Evolutionary conservation across 2,113 vertebrate genomes (phyloP), one percentile per base, ranked within the genome.

Genomic region (Sebastes schlegelii): DNA sequence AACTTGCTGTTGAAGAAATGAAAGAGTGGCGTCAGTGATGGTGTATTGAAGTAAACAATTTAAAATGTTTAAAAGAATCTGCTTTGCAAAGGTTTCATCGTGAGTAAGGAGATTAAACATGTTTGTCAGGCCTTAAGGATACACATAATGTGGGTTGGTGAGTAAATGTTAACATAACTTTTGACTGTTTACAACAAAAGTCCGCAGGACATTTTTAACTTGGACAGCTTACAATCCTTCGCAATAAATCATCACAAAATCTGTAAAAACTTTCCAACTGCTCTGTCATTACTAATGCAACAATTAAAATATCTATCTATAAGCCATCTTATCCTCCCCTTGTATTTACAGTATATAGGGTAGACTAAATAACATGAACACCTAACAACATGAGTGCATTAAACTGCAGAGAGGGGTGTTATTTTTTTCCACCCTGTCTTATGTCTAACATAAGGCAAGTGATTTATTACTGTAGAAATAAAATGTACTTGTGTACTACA

Each of bases 1-100:
- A 95, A 80, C 94, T 95, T 95, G 42, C 95, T 96, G 86, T 87
- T 48, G 42, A 77, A 85, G n/a, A 58, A 46, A 87, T 46, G 14
- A 73, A 78, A 70, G 5, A 60, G 49, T 14, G 5, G 9, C 14
- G 14, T 61, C 9, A 84, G 17, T 12, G 14, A 19, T 5, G 42
- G 10, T 11, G n/a, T 16, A 23, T 21, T 21, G 6, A 12, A 34
- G 16, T 16, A 21, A 55, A 71, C 2, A 52, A 70, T 54, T 21
- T 16, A 6, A 65, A 62, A 62, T 40, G 14, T 64, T 23, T n/a
- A 45, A 48, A 26, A 60, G 21, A 60, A 26, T 60, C 66, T 51
- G 9, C 10, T n/a, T 45, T 55, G 3, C 10, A 71, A 19, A 42
- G 12, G 6, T 57, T 43, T 16, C 1, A n/a, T 3, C 4, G 13